Evolutionary conservation across 2,113 vertebrate species (phyloP).

Genomic region (Brachionichthys hirsutus): DNA sequence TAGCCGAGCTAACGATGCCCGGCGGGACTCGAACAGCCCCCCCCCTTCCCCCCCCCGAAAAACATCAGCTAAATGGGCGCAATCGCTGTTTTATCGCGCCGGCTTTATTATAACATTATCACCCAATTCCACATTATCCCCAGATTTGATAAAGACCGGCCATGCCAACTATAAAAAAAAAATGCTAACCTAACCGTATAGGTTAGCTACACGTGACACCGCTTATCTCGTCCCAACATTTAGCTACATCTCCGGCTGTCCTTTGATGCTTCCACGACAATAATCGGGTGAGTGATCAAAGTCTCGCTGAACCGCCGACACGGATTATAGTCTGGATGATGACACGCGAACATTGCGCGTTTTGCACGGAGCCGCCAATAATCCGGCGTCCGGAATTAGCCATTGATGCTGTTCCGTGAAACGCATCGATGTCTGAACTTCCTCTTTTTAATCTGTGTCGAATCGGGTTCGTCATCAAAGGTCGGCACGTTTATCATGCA

Average conservation of each 20-base stretch:
- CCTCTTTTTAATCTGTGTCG: too few relatives aligned
- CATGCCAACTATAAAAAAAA: conserved; percentile 33
- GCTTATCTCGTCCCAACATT: conserved; percentile 41
- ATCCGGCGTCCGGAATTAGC: not conserved
- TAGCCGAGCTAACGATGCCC: conserved; percentile 53
- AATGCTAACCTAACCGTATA: conserved; percentile 53
- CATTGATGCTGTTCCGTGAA: not conserved
- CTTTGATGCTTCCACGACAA: conserved; percentile 65
- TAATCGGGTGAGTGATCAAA: conserved; percentile 61
- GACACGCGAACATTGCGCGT: conserved; percentile 5
- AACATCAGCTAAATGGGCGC: conserved; percentile 53
- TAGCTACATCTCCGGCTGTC: conserved; percentile 32
- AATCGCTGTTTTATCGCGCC: conserved; percentile 9
- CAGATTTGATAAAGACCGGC: conserved; percentile 27
- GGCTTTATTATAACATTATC: conserved; percentile 23
- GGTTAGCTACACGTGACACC: conserved; percentile 60
- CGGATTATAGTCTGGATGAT: conserved; percentile 42
- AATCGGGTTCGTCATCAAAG: too few relatives aligned
- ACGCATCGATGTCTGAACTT: not conserved
- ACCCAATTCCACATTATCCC: conserved; percentile 14
- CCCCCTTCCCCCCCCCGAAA: too few relatives aligned
- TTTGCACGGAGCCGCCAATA: conserved; percentile 14
- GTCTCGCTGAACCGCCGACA: conserved; percentile 27
- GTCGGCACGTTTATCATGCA: not conserved
- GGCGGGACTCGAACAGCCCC: conserved; percentile 28